phyloP scores from a whole-genome alignment of 2,113 vertebrate species.

The Haemorhous mexicanus region DNA sequence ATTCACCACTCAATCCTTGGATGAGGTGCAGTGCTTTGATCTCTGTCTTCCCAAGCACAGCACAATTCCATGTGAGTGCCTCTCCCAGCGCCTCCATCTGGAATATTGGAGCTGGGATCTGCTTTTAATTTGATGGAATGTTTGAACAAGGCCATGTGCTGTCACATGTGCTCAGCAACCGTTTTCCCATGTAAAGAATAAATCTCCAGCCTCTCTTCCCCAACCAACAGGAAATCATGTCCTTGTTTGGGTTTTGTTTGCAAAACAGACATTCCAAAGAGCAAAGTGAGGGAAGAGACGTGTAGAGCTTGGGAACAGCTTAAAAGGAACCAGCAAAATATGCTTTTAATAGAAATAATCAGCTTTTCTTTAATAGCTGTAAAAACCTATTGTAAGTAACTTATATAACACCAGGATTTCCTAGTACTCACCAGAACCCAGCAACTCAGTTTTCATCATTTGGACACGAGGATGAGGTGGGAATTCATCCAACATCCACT shows the following conservation, averaged over 20 bases:
- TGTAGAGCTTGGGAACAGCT: constrained; percentile 1
- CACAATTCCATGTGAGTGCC: neutral
- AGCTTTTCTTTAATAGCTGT: neutral
- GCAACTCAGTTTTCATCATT: neutral
- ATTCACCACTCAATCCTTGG: neutral
- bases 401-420: constrained; percentile 27
- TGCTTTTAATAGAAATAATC: constrained; percentile 35
- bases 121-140: constrained; percentile 40
- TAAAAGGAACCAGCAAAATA: neutral
- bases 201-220: neutral
- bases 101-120: constrained; percentile 15
- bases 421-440: neutral
- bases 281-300: neutral
- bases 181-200: constrained; percentile 26
- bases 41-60: neutral
- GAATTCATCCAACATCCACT: constrained; percentile 22
- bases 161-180: constrained; percentile 1
- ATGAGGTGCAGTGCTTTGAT: constrained; percentile 42
- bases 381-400: constrained; percentile 23
- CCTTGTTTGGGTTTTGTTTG: constrained; percentile 41
- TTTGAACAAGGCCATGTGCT: constrained; percentile 21
- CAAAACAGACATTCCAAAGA: neutral
- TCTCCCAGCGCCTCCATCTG: constrained; percentile 32
- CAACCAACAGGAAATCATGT: constrained; percentile 3
- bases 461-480: constrained; percentile 10